Conservation (phyloP, 2,888 invertebrate genomes). For the Bimastos eiseni region DNA sequence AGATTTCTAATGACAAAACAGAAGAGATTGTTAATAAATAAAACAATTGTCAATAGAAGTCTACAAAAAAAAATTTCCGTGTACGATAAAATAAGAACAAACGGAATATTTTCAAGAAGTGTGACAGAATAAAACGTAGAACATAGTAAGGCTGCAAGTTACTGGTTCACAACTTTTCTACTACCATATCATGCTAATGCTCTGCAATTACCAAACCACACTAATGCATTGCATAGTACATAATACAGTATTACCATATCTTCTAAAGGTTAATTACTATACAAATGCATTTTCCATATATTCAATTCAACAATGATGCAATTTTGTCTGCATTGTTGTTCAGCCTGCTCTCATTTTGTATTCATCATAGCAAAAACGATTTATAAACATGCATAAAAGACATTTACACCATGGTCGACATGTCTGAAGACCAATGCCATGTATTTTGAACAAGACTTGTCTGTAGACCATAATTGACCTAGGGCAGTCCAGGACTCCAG, state of each 20-base stretch:
- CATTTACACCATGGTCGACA: background rate
- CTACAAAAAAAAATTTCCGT: background rate
- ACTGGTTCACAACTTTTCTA: background rate
- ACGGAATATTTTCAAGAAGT: background rate
- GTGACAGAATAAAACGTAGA: background rate
- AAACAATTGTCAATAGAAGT: no score
- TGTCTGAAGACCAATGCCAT: background rate
- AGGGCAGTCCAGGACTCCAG: background rate
- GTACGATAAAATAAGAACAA: background rate
- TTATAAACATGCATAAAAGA: background rate
- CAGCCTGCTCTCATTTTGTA: background rate
- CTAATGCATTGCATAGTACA: background rate
- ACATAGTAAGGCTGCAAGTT: background rate
- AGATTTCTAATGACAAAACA: background rate
- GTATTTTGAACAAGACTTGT: background rate
- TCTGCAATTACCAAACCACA: background rate
- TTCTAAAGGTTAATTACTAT: background rate
- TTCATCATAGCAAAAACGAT: background rate
- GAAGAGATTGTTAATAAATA: background rate
- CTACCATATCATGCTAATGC: background rate
- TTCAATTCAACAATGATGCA: background rate
- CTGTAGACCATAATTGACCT: background rate
- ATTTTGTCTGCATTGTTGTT: background rate
- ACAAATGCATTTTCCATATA: background rate
- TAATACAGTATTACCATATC: background rate